phyloP scores from a whole-genome alignment of 2,113 vertebrate genomes.

The Bujurquina vittata region DNA sequence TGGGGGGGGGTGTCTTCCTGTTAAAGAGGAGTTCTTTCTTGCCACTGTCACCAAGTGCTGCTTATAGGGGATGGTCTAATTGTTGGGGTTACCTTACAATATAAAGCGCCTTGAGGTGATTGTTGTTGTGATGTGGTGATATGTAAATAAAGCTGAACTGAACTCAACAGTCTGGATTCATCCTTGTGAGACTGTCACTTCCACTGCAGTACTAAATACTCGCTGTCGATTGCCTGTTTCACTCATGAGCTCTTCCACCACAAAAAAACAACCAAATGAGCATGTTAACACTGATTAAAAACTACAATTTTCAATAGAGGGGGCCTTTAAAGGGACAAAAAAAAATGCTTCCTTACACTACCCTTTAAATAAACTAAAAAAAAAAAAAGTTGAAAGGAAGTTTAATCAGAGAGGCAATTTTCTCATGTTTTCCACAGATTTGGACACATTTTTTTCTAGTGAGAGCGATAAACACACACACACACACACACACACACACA shows the following conservation, averaged over 20 bases:
- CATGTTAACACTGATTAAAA: background rate
- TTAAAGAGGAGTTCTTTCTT: too few species aligned
- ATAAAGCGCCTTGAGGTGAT: too few species aligned
- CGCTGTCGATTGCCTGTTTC: too few species aligned
- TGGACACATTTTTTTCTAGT: conserved; percentile 16
- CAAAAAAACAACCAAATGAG: background rate
- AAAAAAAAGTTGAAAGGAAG: background rate
- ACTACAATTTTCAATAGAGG: background rate
- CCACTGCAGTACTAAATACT: too few species aligned
- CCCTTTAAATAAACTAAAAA: background rate
- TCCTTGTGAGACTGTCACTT: too few species aligned
- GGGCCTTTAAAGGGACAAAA: background rate
- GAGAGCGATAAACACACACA: background rate
- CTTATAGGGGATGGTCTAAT: too few species aligned
- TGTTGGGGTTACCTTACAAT: too few species aligned
- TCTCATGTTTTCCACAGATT: conserved; percentile 38
- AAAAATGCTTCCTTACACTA: background rate
- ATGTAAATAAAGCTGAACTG: too few species aligned
- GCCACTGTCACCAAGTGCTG: too few species aligned
- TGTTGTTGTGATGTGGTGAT: too few species aligned
- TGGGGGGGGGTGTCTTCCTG: too few species aligned
- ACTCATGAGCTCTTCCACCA: background rate
- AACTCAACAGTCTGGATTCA: too few species aligned
- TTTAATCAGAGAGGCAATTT: conserved; percentile 15
- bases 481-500: background rate